Evolutionary conservation across 2,888 invertebrate genomes (phyloP).

Genomic region (Tridacna gigas): DNA sequence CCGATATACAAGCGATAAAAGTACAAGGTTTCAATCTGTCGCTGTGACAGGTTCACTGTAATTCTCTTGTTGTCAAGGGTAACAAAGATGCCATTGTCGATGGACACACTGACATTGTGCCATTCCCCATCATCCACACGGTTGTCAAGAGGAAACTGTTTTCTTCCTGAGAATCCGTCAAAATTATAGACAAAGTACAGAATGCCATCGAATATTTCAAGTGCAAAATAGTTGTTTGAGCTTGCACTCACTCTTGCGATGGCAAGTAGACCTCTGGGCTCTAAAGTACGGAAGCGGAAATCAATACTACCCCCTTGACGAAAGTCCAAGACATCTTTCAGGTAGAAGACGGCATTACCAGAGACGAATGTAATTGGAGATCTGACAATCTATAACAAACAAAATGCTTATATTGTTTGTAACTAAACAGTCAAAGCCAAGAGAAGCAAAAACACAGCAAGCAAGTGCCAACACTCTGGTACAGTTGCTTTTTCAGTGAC

Average conservation of each 20-base stretch:
- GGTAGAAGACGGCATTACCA: constrained; percentile 39
- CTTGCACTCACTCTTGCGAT: constrained; percentile 64
- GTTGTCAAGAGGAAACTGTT: constrained; percentile 65
- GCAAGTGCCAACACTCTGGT: too few relatives aligned
- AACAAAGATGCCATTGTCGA: constrained; percentile 55
- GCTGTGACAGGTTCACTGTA: constrained; percentile 14
- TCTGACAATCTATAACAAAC: constrained; percentile 29
- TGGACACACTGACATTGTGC: constrained; percentile 67
- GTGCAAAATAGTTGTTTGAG: constrained; percentile 72
- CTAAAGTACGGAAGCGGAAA: constrained; percentile 80
- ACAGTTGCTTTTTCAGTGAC: too few relatives aligned
- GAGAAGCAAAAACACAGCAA: too few relatives aligned
- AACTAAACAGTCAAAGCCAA: too few relatives aligned
- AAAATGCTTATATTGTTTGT: too few relatives aligned
- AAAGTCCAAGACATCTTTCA: constrained; percentile 53
- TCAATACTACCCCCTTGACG: constrained; percentile 69
- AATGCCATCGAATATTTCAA: constrained; percentile 82
- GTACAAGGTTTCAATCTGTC: constrained; percentile 34
- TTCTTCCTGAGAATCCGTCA: constrained; percentile 72
- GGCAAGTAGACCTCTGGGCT: constrained; percentile 78
- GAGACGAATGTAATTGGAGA: constrained; percentile 46
- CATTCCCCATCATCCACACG: constrained; percentile 78
- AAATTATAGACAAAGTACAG: constrained; percentile 80
- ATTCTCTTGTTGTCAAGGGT: constrained; percentile 70
- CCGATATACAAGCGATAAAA: constrained; percentile 72